Evolutionary conservation across 1,140 invertebrate species (phyloP).

Genomic region (Habropoda laboriosa): DNA sequence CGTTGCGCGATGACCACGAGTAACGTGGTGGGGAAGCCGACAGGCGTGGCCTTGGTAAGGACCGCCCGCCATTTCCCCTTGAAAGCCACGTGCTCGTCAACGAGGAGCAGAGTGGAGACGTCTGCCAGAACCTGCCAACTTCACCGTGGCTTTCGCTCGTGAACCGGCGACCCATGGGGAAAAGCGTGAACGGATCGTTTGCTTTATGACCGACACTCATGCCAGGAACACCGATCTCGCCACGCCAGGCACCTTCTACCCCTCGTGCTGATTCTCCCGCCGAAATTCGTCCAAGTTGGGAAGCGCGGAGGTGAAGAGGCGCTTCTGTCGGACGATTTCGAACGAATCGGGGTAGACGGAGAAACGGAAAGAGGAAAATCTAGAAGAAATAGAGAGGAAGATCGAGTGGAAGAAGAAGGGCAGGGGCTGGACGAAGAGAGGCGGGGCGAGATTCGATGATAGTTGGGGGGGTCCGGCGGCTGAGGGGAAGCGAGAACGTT

Average conservation of each 20-base stretch:
- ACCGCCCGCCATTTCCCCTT: conserved; percentile 62
- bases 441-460: conserved; percentile 75
- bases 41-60: conserved; percentile 61
- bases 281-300: too few relatives aligned
- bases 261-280: background rate
- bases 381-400: background rate
- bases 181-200: background rate
- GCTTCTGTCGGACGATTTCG: too few relatives aligned
- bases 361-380: background rate
- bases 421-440: conserved; percentile 57
- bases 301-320: too few relatives aligned
- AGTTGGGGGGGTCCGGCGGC: conserved; percentile 66
- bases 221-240: too few relatives aligned
- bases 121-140: conserved; percentile 16
- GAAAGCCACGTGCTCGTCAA: conserved; percentile 70
- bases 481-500: conserved; percentile 29
- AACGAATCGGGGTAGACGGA: background rate
- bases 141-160: background rate
- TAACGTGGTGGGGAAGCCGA: conserved; percentile 53
- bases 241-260: too few relatives aligned
- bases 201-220: background rate
- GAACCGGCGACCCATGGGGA: background rate
- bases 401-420: conserved; percentile 43
- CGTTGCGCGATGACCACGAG: conserved; percentile 59
- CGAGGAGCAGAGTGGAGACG: conserved; percentile 7